Evolutionary conservation across 2,113 vertebrate genomes (phyloP).

Genomic region (Dendrocopos noguchii): DNA sequence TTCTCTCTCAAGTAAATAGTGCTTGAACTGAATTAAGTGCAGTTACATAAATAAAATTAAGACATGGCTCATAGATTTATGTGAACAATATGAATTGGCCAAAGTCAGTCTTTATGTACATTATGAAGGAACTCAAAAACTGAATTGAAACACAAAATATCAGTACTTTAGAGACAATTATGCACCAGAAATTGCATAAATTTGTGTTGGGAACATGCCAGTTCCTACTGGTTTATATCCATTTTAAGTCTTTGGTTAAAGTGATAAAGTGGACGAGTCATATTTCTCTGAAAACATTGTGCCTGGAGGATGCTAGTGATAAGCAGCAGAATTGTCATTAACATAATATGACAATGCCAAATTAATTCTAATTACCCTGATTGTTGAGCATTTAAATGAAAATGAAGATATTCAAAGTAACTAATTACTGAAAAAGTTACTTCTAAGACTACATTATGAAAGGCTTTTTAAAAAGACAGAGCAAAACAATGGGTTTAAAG

Average conservation of each 20-base stretch:
- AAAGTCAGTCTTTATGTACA: background rate
- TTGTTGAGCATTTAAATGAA: constrained; percentile 85
- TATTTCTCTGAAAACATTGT: constrained; percentile 74
- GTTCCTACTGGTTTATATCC: constrained; percentile 30
- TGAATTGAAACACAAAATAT: background rate
- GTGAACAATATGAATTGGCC: background rate
- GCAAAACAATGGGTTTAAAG: constrained; percentile 25
- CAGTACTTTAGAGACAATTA: background rate
- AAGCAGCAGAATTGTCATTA: constrained; percentile 80
- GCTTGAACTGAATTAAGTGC: background rate
- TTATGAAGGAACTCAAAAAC: background rate
- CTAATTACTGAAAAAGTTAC: constrained; percentile 84
- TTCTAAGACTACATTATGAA: constrained; percentile 68
- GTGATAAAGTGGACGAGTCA: constrained; percentile 71
- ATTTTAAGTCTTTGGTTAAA: constrained; percentile 34
- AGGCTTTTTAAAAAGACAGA: constrained; percentile 39
- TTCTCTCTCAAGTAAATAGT: background rate
- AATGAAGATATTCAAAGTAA: constrained; percentile 88
- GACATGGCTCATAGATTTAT: background rate
- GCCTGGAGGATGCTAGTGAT: constrained; percentile 71
- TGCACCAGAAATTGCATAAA: constrained; percentile 30
- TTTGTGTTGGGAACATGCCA: constrained; percentile 34
- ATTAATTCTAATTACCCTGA: constrained; percentile 92
- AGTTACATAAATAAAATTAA: background rate
- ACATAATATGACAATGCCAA: constrained; percentile 79